Percentiles rank a stretch among this genome's conserved stretches.
Evolutionary conservation across 2,888 invertebrate species (phyloP).

Genomic region (Dolichomitus sp.): DNA sequence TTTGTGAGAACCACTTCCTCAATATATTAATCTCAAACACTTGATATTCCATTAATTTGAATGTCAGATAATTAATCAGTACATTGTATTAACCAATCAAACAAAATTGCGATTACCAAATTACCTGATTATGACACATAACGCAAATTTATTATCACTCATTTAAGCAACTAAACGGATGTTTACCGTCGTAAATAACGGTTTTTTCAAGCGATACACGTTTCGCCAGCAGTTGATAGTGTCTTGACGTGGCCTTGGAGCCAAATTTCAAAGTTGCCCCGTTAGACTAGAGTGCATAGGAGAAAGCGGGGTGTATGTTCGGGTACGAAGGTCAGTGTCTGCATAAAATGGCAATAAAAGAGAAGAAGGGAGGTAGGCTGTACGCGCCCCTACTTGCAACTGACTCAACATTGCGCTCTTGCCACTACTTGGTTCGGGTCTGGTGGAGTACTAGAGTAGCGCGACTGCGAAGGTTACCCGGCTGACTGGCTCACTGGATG

Average conservation of each 20-base stretch:
- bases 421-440: constrained; percentile 51
- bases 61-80: neutral
- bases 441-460: constrained; percentile 50
- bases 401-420: constrained; percentile 62
- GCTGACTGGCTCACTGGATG: constrained; percentile 61
- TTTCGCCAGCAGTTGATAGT: neutral
- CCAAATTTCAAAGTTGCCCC: constrained; percentile 85
- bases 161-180: neutral
- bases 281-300: constrained; percentile 74
- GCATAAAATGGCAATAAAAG: constrained; percentile 80
- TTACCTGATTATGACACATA: no score
- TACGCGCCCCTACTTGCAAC: constrained; percentile 61
- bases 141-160: no score
- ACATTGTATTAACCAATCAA: neutral
- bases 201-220: constrained; percentile 2
- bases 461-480: constrained; percentile 64
- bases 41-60: neutral
- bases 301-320: constrained; percentile 63
- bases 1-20: no score
- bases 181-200: neutral
- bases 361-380: constrained; percentile 66
- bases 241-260: constrained; percentile 82
- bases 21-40: neutral
- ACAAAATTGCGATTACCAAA: no score
- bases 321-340: constrained; percentile 85